These are phyloP conservation scores for Hemiscyllium ocellatum DNA, from an alignment of 2,113 vertebrate genomes.

Conservation along the genomic window DNA sequence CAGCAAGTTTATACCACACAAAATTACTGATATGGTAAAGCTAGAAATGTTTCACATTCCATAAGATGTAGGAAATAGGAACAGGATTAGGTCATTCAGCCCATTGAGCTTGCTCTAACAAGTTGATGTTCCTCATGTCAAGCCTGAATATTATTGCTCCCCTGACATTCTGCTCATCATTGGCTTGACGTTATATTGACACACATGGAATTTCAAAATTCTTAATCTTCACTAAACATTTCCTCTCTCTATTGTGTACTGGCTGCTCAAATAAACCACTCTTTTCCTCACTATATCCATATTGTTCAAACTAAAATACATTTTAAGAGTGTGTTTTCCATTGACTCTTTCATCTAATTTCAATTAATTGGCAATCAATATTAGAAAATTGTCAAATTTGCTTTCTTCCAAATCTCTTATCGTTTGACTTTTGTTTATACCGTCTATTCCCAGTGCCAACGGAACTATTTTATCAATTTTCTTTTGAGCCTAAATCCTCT, in stretches of 20 bases:
- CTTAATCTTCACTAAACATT: not conserved
- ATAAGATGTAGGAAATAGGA: no score
- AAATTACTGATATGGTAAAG: not conserved
- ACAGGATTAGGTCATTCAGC: no score
- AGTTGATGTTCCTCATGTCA: no score
- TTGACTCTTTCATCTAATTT: not conserved
- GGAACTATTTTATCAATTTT: not conserved
- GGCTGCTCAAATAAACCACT: not conserved
- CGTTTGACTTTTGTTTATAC: not conserved
- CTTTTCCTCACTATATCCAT: not conserved
- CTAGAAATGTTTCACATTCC: not conserved
- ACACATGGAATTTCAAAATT: not conserved
- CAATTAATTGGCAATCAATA: not conserved
- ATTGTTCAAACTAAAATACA: not conserved
- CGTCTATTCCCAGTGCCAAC: not conserved
- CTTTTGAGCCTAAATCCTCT: not conserved
- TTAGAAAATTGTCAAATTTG: not conserved
- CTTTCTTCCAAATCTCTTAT: not conserved
- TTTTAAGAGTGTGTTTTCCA: not conserved
- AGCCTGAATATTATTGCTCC: not conserved
- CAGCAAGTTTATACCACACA: not conserved
- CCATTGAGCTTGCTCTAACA: no score
- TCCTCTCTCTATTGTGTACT: not conserved
- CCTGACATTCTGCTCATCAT: not conserved
- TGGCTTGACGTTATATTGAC: not conserved